These are phyloP conservation scores for Sycophaga agraensis DNA, from an alignment of 1,140 invertebrate species.

Conservation along the genomic window DNA sequence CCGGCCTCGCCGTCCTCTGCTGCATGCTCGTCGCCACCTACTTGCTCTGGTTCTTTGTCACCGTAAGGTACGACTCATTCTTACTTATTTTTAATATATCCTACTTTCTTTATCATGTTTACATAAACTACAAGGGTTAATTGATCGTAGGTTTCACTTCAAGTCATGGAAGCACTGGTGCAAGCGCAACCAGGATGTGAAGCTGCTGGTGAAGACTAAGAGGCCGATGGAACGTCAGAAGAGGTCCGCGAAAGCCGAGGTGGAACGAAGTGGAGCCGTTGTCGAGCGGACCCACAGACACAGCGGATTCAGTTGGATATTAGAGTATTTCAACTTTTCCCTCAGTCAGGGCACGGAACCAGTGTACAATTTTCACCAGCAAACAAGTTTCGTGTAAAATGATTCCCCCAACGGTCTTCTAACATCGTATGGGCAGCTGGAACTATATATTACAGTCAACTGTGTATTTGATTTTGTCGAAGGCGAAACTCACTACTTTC, in stretches of 20 bases:
- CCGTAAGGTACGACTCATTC: slow-evolving; percentile 49
- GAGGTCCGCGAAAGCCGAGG: neutral
- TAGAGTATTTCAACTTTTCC: slow-evolving; percentile 20
- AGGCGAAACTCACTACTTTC: too few species aligned
- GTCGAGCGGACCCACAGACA: neutral
- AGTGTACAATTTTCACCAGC: slow-evolving; percentile 32
- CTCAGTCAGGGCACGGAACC: slow-evolving; percentile 23
- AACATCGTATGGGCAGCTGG: too few species aligned
- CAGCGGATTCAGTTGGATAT: neutral
- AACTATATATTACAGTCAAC: too few species aligned
- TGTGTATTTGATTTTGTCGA: too few species aligned
- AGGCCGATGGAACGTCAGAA: slow-evolving; percentile 10
- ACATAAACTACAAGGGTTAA: too few species aligned
- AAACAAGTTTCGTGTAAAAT: slow-evolving; percentile 36
- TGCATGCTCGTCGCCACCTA: slow-evolving; percentile 49
- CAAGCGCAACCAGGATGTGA: slow-evolving; percentile 42
- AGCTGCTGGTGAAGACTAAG: slow-evolving; percentile 37
- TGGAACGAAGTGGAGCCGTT: slow-evolving; percentile 1
- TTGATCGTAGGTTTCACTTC: slow-evolving; percentile 46
- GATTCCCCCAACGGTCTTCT: too few species aligned
- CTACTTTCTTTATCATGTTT: too few species aligned
- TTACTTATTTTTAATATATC: too few species aligned
- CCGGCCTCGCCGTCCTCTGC: slow-evolving; percentile 52
- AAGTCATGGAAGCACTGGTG: slow-evolving; percentile 44
- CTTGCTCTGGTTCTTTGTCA: slow-evolving; percentile 51